Evolutionary conservation across 2,113 vertebrate species (phyloP).

Genomic region (Anolis sagrei): DNA sequence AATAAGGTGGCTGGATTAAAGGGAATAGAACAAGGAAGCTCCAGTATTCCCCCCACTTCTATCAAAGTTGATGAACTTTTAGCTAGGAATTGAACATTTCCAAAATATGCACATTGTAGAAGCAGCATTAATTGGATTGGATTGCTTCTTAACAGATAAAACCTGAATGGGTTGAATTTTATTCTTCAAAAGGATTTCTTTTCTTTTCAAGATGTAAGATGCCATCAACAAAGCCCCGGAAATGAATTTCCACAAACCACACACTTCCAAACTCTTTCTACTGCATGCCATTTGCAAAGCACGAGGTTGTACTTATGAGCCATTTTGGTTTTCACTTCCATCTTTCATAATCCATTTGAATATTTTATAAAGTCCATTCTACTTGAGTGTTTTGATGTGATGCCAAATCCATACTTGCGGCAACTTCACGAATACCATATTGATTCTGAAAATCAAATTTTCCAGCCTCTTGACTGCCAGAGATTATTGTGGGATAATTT

Average conservation of each 20-base stretch:
- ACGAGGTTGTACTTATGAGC: background rate
- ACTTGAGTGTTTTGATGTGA: background rate
- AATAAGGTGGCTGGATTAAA: background rate
- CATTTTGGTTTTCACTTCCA: background rate
- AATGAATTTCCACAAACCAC: background rate
- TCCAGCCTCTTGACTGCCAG: slow-evolving; percentile 4
- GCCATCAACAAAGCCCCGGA: background rate
- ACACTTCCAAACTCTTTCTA: background rate
- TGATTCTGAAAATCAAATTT: background rate
- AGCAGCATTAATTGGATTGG: background rate
- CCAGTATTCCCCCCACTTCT: background rate
- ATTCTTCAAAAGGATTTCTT: too few relatives aligned
- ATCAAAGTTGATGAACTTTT: background rate
- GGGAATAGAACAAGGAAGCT: background rate
- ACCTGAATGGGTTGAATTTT: background rate
- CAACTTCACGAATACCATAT: background rate
- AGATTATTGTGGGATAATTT: background rate
- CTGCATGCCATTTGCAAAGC: background rate
- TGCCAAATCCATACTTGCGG: slow-evolving; percentile 11
- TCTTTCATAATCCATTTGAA: background rate
- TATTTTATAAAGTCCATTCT: slow-evolving; percentile 1
- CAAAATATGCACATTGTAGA: background rate
- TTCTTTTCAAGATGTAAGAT: background rate
- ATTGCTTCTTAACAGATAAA: background rate
- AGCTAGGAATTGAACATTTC: background rate